phyloP scores from a whole-genome alignment of 2,888 invertebrate genomes.

The Phorcus lineatus region DNA sequence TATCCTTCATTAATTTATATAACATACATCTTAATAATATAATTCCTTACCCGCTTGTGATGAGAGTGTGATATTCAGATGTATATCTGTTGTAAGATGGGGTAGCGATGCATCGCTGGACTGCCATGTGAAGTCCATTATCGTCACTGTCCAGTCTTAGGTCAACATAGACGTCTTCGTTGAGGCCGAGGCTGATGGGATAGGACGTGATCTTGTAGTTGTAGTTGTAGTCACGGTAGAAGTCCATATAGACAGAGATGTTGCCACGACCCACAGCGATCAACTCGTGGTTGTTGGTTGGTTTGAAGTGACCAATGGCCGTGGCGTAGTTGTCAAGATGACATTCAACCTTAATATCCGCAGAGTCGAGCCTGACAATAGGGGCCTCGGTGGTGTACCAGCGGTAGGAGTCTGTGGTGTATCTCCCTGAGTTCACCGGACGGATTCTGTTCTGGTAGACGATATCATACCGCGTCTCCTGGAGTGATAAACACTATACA shows the following conservation, averaged over 20 bases:
- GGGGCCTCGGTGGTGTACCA: background rate
- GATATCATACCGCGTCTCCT: background rate
- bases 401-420: background rate
- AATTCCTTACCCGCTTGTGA: background rate
- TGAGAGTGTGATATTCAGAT: background rate
- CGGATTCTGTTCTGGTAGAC: background rate
- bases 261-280: background rate
- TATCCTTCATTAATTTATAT: too few species aligned
- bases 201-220: background rate
- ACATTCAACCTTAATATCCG: background rate
- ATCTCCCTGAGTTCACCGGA: background rate
- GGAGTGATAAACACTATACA: background rate
- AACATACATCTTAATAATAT: too few species aligned
- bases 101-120: background rate
- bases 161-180: background rate
- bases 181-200: background rate
- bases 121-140: background rate
- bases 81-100: background rate
- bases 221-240: background rate
- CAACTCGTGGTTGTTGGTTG: background rate
- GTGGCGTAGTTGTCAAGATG: background rate
- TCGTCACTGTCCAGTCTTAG: background rate
- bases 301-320: background rate
- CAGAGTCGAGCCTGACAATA: background rate
- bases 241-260: background rate